phyloP scores from a whole-genome alignment of 2,797 vertebrate species.

The Gorsachius magnificus region DNA sequence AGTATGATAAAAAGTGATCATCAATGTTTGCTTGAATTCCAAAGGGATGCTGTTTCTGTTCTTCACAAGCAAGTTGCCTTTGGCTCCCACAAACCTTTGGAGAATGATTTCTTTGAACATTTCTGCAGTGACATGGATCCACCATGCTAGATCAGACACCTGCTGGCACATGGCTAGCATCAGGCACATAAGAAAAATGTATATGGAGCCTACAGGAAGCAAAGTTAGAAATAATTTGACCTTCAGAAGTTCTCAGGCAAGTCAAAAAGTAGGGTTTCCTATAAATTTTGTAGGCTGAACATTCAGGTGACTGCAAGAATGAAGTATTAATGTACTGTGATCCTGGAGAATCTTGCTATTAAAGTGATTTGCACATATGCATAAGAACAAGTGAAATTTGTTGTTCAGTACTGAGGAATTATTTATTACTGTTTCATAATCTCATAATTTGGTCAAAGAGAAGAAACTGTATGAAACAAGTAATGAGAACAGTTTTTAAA shows the following conservation, averaged over 20 bases:
- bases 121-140: neutral
- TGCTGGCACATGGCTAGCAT: fast-evolving
- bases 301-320: neutral
- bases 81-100: neutral
- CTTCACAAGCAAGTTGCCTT: neutral
- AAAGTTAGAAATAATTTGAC: neutral
- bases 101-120: neutral
- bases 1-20: neutral
- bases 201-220: neutral
- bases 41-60: neutral
- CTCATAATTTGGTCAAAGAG: neutral
- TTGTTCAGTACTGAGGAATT: neutral
- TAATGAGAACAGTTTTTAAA: neutral
- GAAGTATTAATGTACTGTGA: neutral
- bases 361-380: neutral
- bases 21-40: neutral
- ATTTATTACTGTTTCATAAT: neutral
- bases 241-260: neutral
- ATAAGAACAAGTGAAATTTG: neutral
- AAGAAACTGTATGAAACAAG: neutral
- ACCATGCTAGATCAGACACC: neutral
- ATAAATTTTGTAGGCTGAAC: neutral
- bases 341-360: neutral
- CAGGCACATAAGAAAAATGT: neutral
- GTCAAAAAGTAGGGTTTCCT: neutral